Base-by-base conservation (phyloP, 2,797 vertebrate genomes). In the Bufotes viridis region DNA sequence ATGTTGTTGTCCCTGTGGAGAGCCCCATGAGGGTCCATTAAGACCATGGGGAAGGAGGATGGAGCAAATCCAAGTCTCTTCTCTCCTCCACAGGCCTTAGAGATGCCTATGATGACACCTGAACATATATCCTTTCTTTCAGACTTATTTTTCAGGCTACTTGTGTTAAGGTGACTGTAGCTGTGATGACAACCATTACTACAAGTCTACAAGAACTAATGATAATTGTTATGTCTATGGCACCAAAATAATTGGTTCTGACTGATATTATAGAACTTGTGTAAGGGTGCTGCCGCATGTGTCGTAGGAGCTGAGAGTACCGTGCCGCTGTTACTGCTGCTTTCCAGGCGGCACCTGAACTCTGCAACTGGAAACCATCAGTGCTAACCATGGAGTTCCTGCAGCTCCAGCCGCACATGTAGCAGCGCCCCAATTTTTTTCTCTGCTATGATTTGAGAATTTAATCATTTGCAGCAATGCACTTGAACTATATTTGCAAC, bases 221-320 rank as follows among this genome's bases (percentile, higher is more conserved):
- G 74, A 78, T 24, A 9, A n/a, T 78, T 78, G 74, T 78, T 78
- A 78, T 78, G 74, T 78, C 51, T 53, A 78, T 55, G 51, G 51
- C 22, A 51, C 72, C n/a, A 51, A 2, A 78, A 55, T 1, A 53
- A 55, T 55, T n/a, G 17, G 18, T 76, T 72, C 29, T 34, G 67
- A 34, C 69, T 29, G 67, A 26, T 69, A 9, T 34, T 18, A 17
- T 5, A 20, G 17, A 18, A 74, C 17, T 42, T 11, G 70, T 49
- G 4, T 18, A 13, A 26, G 5, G 2, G 11, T 70, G 13, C 15
- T 69, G 6, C 42, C 42, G 6, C 42, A 42, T 42, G 42, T 42
- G 42, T 42, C 42, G 42, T 42, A 5, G 42, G 42, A 42, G 42
- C 42, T 42, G 42, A 4, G 42, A 42, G 42, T 42, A 42, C 42